A percentile compares a stretch with the other conserved stretches of the same genome.
Conservation (phyloP, 2,888 invertebrate genomes). For the Ichneumoninae sp. region DNA sequence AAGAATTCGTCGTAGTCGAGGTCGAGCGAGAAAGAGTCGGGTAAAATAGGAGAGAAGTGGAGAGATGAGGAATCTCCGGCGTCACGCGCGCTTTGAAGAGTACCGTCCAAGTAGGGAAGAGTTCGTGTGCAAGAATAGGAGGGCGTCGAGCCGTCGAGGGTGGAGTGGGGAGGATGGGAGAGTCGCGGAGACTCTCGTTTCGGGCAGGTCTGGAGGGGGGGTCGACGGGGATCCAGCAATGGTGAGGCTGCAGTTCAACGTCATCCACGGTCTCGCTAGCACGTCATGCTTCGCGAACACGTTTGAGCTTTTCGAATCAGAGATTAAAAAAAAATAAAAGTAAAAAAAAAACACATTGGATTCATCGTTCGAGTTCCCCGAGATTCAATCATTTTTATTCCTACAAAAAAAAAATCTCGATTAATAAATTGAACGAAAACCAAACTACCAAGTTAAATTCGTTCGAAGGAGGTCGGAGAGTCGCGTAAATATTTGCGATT, state of each 20-base stretch:
- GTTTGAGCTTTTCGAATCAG: no score
- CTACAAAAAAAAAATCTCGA: not conserved
- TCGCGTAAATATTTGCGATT: not conserved
- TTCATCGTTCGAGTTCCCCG: not conserved
- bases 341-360: not conserved
- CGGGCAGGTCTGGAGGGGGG: constrained; percentile 68
- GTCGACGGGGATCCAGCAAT: constrained; percentile 74
- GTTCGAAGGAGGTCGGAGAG: not conserved
- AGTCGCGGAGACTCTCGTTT: constrained; percentile 72
- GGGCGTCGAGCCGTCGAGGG: constrained; percentile 39
- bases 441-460: not conserved
- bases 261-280: constrained; percentile 80
- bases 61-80: constrained; percentile 60
- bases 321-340: no score
- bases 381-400: not conserved
- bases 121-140: constrained; percentile 40
- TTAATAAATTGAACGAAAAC: not conserved
- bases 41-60: not conserved
- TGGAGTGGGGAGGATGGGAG: constrained; percentile 67
- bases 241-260: constrained; percentile 82
- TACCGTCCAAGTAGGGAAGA: constrained; percentile 54
- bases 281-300: constrained; percentile 63
- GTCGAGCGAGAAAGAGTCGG: not conserved
- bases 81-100: constrained; percentile 66
- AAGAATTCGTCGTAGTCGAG: not conserved